Percentiles rank a stretch among this genome's conserved stretches.
phyloP scores from a whole-genome alignment of 2,888 invertebrate species.

The Meghimatium bilineatum region DNA sequence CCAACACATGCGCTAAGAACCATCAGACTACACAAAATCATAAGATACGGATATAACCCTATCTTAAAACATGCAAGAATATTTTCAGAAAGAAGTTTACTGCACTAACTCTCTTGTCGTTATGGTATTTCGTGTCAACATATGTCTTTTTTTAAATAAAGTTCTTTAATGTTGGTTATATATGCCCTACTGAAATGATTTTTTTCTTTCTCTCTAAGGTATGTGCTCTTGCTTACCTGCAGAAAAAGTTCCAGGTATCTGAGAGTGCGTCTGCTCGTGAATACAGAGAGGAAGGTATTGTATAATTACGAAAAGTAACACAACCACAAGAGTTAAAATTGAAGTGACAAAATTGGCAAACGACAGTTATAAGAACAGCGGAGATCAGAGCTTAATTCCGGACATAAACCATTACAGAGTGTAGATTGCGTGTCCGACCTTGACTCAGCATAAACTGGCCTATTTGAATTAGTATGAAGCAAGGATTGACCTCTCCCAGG shows the following conservation, averaged over 20 bases:
- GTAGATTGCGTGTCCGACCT: background rate
- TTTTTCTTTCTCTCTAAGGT: background rate
- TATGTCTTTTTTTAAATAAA: too few species aligned
- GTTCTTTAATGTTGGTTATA: too few species aligned
- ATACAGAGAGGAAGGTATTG: background rate
- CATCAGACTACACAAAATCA: too few species aligned
- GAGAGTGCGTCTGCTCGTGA: background rate
- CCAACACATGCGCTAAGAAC: too few species aligned
- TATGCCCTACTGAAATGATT: too few species aligned
- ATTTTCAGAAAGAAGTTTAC: too few species aligned
- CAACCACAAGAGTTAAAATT: background rate
- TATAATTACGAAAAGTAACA: background rate
- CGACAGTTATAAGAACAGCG: background rate
- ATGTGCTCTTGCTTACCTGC: background rate
- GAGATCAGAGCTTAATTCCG: background rate
- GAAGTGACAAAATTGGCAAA: background rate
- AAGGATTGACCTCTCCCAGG: constrained; percentile 20
- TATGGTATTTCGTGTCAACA: too few species aligned
- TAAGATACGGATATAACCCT: too few species aligned
- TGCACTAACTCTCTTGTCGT: too few species aligned
- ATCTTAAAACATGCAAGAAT: too few species aligned
- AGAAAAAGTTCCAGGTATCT: background rate
- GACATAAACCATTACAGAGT: background rate
- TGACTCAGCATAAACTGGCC: background rate
- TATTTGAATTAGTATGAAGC: constrained; percentile 25